phyloP scores from a whole-genome alignment of 1,140 invertebrate species.

The Cydia pomonella region DNA sequence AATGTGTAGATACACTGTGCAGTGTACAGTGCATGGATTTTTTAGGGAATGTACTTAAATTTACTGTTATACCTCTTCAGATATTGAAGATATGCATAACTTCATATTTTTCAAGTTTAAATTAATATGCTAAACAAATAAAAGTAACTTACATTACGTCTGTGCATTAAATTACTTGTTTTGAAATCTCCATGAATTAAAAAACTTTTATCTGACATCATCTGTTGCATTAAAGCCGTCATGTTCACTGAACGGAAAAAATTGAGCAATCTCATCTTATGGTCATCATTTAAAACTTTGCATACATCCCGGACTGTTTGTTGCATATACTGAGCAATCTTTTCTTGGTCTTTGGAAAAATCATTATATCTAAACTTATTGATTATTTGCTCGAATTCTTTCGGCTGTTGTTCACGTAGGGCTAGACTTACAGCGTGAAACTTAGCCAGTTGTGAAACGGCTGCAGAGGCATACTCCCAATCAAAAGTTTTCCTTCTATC shows the following conservation, averaged over 20 bases:
- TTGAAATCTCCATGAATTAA: conserved; percentile 61
- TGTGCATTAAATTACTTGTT: conserved; percentile 60
- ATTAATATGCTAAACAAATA: not conserved
- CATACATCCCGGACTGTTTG: not conserved
- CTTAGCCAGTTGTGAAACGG: conserved; percentile 40
- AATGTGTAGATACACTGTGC: too few relatives aligned
- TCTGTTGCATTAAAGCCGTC: not conserved
- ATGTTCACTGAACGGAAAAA: conserved; percentile 3
- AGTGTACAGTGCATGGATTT: too few relatives aligned
- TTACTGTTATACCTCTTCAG: too few relatives aligned
- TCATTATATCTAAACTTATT: not conserved
- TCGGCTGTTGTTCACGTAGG: conserved; percentile 31
- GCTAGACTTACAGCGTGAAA: conserved; percentile 47
- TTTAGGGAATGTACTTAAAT: too few relatives aligned
- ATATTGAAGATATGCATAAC: too few relatives aligned
- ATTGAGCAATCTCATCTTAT: not conserved
- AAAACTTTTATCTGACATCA: not conserved
- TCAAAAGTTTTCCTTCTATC: conserved; percentile 43
- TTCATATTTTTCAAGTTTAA: not conserved
- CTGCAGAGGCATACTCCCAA: conserved; percentile 44
- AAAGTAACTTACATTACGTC: conserved; percentile 6
- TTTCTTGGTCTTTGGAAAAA: not conserved
- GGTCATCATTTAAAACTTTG: not conserved
- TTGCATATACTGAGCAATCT: not conserved
- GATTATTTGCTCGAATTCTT: conserved; percentile 36